A percentile compares a stretch with the other conserved stretches of the same genome.
Conservation (phyloP, 2,113 vertebrate genomes). For the Laticauda colubrina region DNA sequence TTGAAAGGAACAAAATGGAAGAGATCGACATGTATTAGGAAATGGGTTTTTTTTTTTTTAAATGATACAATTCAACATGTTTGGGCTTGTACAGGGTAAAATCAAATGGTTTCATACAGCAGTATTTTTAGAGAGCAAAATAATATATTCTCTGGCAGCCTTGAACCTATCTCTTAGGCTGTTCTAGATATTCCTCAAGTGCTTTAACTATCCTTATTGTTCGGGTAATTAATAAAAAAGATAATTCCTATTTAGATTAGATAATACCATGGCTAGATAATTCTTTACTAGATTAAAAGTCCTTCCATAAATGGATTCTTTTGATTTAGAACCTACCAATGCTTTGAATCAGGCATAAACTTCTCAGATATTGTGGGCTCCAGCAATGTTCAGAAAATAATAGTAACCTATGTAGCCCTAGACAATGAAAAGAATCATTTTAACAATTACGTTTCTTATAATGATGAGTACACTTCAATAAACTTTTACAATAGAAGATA, state of each 20-base stretch:
- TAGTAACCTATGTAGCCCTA: not conserved
- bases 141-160: not conserved
- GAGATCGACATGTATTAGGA: not conserved
- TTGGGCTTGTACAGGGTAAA: not conserved
- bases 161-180: not conserved
- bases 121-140: not conserved
- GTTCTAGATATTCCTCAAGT: not conserved
- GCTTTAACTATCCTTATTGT: not conserved
- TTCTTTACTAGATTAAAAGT: not conserved
- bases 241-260: not conserved
- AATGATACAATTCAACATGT: not conserved
- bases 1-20: not conserved
- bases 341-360: not conserved
- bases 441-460: not conserved
- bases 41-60: not conserved
- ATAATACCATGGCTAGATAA: not conserved
- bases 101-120: not conserved
- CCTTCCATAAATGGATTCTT: not conserved
- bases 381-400: not conserved
- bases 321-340: not conserved
- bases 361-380: not conserved
- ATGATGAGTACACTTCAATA: not conserved
- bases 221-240: not conserved
- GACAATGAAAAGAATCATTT: not conserved
- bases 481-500: not conserved